phyloP scores from a whole-genome alignment of 2,797 vertebrate genomes.

The Clarias platycephalus region DNA sequence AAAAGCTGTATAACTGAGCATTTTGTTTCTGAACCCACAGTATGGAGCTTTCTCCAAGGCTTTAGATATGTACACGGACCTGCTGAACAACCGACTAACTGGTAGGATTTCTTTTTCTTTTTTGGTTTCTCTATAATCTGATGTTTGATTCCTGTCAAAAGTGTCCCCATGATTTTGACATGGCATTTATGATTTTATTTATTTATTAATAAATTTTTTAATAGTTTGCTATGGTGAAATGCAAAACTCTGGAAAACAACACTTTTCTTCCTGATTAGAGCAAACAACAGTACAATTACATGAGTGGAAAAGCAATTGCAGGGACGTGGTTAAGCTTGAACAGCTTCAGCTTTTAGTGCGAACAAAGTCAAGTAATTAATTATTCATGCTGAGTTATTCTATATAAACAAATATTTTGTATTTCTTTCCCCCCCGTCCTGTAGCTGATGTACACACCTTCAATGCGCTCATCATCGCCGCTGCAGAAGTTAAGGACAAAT shows the following conservation, averaged over 20 bases:
- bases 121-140: neutral
- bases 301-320: neutral
- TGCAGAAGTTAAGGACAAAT: slow-evolving; percentile 65
- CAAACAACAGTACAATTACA: neutral
- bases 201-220: too few relatives aligned
- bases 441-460: slow-evolving; percentile 88
- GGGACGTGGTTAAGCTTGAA: neutral
- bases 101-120: slow-evolving; percentile 71
- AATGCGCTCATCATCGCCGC: slow-evolving; percentile 82
- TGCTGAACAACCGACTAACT: slow-evolving; percentile 82
- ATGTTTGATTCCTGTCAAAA: neutral
- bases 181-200: neutral
- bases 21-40: slow-evolving; percentile 65
- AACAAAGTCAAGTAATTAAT: neutral
- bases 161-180: neutral
- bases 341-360: neutral
- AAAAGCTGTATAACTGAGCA: neutral
- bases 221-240: neutral
- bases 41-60: slow-evolving; percentile 78
- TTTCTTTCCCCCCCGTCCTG: slow-evolving; percentile 16
- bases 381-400: neutral
- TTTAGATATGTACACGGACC: slow-evolving; percentile 78
- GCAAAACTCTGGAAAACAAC: neutral
- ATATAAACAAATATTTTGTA: neutral
- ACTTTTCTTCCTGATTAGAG: neutral